Conservation (phyloP, 2,113 vertebrate genomes). For the Myxocyprinus asiaticus region DNA sequence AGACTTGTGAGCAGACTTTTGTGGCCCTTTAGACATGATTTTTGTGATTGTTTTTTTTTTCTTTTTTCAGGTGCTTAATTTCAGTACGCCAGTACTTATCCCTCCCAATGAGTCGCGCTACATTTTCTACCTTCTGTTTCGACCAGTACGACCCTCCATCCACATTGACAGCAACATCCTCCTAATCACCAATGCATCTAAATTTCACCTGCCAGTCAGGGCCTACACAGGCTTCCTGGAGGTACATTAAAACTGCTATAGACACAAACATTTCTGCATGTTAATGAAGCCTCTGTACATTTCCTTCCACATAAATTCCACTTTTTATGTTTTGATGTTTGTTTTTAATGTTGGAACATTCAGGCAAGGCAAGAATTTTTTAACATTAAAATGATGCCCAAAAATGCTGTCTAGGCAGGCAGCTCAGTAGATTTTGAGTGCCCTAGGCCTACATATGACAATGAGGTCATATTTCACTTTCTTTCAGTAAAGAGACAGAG, state of each 20-base stretch:
- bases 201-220: conserved; percentile 93
- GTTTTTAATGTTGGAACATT: no score
- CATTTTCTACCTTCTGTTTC: conserved; percentile 93
- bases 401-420: no score
- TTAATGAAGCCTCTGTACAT: no score
- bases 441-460: no score
- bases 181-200: conserved; percentile 96
- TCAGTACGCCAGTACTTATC: conserved; percentile 89
- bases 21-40: neutral
- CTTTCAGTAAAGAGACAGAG: no score
- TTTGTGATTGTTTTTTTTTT: neutral
- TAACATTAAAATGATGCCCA: no score
- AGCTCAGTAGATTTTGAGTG: no score
- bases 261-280: no score
- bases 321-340: no score
- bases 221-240: conserved; percentile 97
- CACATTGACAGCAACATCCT: conserved; percentile 96
- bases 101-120: conserved; percentile 89
- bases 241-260: conserved; percentile 68
- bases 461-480: no score
- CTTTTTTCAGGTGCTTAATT: conserved; percentile 87
- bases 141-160: conserved; percentile 88
- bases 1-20: neutral
- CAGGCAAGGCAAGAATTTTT: no score
- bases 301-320: no score